Conservation (phyloP, 2,797 vertebrate species). For the Mus minutoides region DNA sequence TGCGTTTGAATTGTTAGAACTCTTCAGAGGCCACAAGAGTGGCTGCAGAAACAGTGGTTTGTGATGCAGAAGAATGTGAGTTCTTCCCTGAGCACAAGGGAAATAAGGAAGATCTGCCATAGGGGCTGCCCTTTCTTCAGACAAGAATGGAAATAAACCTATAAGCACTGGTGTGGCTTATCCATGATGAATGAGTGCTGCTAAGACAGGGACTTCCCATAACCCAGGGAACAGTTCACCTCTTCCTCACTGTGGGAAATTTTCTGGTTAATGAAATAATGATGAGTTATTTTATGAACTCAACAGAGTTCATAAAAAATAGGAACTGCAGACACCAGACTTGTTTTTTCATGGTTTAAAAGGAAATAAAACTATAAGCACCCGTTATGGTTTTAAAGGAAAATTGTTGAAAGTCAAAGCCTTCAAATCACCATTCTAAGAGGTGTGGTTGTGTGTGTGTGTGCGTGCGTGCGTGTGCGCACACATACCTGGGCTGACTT, state of each 20-base stretch:
- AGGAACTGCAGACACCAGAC: neutral
- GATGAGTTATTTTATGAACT: slow-evolving; percentile 12
- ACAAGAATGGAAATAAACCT: slow-evolving; percentile 58
- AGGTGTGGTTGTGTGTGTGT: neutral
- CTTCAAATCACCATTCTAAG: neutral
- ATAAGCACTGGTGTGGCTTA: slow-evolving; percentile 59
- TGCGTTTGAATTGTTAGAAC: neutral
- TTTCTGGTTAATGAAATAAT: slow-evolving; percentile 57
- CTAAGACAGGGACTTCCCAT: slow-evolving; percentile 86
- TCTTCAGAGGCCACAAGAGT: neutral
- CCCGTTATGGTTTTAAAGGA: neutral
- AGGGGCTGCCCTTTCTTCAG: slow-evolving; percentile 62
- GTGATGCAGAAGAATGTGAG: slow-evolving; percentile 40
- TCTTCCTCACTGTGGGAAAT: slow-evolving; percentile 70
- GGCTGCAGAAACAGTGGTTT: neutral
- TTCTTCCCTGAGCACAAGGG: slow-evolving; percentile 31
- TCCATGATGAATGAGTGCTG: slow-evolving; percentile 82
- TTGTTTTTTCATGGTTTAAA: slow-evolving; percentile 21
- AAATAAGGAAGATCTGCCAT: slow-evolving; percentile 61
- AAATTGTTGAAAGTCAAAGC: slow-evolving; percentile 5
- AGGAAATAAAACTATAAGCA: too few relatives aligned
- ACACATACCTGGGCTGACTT: neutral
- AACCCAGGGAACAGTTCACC: slow-evolving; percentile 72
- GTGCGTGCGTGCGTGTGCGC: too few relatives aligned
- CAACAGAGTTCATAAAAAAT: slow-evolving; percentile 50